Evolutionary conservation across 2,888 invertebrate genomes (phyloP).

Genomic region (Oligia latruncula): DNA sequence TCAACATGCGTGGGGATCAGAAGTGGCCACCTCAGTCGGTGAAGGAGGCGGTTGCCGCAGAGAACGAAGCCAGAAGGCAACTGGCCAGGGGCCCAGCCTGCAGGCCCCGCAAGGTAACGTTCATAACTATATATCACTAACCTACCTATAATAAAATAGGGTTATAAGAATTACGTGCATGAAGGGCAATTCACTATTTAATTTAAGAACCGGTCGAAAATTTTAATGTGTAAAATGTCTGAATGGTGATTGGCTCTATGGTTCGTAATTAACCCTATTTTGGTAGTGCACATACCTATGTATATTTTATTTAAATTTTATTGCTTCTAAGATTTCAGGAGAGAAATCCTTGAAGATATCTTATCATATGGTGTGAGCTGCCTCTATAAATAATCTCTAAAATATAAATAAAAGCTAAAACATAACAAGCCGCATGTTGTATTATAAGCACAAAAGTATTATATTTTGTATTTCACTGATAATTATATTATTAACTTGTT

Average conservation of each 20-base stretch:
- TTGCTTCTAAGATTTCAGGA: slow-evolving; percentile 52
- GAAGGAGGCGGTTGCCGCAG: slow-evolving; percentile 93
- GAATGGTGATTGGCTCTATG: not conserved
- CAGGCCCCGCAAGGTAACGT: slow-evolving; percentile 92
- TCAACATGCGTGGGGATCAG: slow-evolving; percentile 95
- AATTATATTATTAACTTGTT: slow-evolving; percentile 19
- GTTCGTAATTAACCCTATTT: slow-evolving; percentile 32
- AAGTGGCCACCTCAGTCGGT: slow-evolving; percentile 96
- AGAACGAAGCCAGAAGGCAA: slow-evolving; percentile 93
- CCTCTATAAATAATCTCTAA: slow-evolving; percentile 53
- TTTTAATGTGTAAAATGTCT: not conserved
- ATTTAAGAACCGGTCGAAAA: not conserved
- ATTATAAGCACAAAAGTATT: slow-evolving; percentile 50
- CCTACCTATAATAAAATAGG: not conserved
- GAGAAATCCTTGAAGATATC: slow-evolving; percentile 29
- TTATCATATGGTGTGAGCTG: slow-evolving; percentile 57
- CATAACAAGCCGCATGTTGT: slow-evolving; percentile 71
- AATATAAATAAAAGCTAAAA: slow-evolving; percentile 48
- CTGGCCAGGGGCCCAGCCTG: slow-evolving; percentile 94
- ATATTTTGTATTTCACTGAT: slow-evolving; percentile 41
- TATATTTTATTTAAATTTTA: slow-evolving; percentile 25
- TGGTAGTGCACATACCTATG: not conserved
- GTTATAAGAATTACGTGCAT: not conserved
- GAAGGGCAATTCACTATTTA: not conserved
- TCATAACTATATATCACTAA: not conserved